Evolutionary conservation across 2,888 invertebrate genomes (phyloP), one percentile per base, ranked within the genome.

Genomic region (Leucophenga maculata): DNA sequence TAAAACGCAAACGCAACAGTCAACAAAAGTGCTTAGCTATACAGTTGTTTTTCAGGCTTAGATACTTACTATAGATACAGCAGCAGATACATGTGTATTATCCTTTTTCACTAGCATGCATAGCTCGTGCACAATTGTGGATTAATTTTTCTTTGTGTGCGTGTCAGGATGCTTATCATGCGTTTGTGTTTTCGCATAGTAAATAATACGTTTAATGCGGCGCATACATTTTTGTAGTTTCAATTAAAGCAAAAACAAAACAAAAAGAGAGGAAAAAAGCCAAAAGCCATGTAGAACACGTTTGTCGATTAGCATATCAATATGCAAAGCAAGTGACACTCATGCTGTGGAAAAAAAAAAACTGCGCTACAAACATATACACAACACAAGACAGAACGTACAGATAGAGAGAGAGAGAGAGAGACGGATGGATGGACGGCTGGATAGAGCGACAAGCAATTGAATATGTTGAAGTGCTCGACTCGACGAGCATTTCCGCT

Each of bases 281-380:
- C 46, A 20, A 57, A 16, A 67, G 62, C 65, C 67, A 68, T 74
- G 74, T 70, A 64, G 75, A 75, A 77, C 80, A 80, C 75, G 78
- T 77, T 73, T 75, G 72, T 71, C 84, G 83, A 85, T 83, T 83
- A 84, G 84, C 83, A 83, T 83, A 83, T 85, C 85, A 85, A 83
- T 83, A 81, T 81, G 80, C 71, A 60, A 62, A 66, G 46, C 62
- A 22, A 32, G 20, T 48, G n/a, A 64, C 65, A 67, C 55, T 60
- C 65, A 68, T 65, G 50, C 72, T 64, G 67, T 64, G 67, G 59
- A 48, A 52, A 39, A 69, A 50, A 6, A 50, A 18, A 6, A 50
- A 50, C 6, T 6, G 4, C 26, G 4, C 2, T 4, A 26, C 16
- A 46, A 67, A 65, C 18, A 16, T 11, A 52, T 44, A 16, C 16